phyloP scores from a whole-genome alignment of 2,888 invertebrate species.

The Tetheella fluctuosa region DNA sequence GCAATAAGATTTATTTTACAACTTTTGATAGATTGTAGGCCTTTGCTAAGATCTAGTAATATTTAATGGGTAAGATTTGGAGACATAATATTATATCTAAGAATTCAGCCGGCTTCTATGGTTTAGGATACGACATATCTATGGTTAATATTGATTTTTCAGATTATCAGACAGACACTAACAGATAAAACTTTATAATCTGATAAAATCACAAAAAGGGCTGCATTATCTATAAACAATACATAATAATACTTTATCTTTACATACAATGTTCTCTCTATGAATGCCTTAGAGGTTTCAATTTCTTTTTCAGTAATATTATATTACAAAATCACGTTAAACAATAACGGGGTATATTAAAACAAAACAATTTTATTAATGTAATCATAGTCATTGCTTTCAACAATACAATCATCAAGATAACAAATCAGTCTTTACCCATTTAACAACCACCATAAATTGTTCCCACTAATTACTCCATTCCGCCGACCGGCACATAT shows the following conservation, averaged over 20 bases:
- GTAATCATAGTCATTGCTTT: background rate
- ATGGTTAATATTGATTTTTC: too few relatives aligned
- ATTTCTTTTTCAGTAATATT: too few relatives aligned
- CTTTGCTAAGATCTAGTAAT: background rate
- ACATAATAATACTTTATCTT: background rate
- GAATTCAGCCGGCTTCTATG: background rate
- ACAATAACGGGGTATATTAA: background rate
- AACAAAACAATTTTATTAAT: constrained; percentile 8
- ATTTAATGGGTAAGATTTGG: too few relatives aligned
- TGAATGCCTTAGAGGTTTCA: too few relatives aligned
- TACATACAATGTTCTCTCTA: too few relatives aligned
- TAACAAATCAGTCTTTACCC: constrained; percentile 48
- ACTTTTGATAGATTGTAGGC: background rate
- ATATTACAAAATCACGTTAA: background rate
- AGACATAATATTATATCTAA: background rate
- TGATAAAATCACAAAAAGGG: background rate
- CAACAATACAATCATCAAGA: constrained; percentile 7
- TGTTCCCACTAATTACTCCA: constrained; percentile 75
- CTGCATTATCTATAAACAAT: background rate
- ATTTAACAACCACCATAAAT: constrained; percentile 21
- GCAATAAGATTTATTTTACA: background rate
- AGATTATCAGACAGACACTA: background rate
- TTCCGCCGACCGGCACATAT: constrained; percentile 87
- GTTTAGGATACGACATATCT: background rate
- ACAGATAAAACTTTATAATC: background rate